phyloP scores from a whole-genome alignment of 2,888 invertebrate species.

The Crossocerus cetratus region DNA sequence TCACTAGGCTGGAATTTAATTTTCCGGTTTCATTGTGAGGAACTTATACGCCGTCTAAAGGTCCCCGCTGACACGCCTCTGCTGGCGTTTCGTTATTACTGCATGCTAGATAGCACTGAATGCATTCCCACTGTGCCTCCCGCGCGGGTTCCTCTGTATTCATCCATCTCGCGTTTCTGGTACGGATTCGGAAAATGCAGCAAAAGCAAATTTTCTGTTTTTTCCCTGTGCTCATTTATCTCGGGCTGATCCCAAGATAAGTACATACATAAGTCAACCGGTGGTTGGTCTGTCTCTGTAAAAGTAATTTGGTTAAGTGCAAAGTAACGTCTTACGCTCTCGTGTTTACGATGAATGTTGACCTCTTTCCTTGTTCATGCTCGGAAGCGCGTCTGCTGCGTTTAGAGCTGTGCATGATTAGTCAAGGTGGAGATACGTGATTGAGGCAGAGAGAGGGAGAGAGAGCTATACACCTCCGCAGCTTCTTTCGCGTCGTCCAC shows the following conservation, averaged over 20 bases:
- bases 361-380: not conserved
- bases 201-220: conserved; percentile 6
- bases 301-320: not conserved
- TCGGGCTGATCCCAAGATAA: not conserved
- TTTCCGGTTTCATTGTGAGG: conserved; percentile 66
- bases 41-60: conserved; percentile 57
- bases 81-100: conserved; percentile 33
- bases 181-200: not conserved
- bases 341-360: conserved; percentile 4
- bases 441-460: too few species aligned
- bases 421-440: not conserved
- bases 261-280: too few species aligned
- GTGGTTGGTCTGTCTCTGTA: not conserved
- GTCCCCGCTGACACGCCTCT: conserved; percentile 14
- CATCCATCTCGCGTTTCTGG: not conserved
- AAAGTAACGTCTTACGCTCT: not conserved
- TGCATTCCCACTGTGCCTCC: conserved; percentile 4
- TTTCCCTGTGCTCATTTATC: not conserved
- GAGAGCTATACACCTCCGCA: not conserved
- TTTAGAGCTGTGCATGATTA: not conserved
- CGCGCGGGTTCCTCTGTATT: conserved; percentile 1
- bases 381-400: not conserved
- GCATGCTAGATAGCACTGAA: conserved; percentile 32
- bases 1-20: conserved; percentile 61
- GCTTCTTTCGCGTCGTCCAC: not conserved